Base-by-base conservation (phyloP, 2,113 vertebrate genomes). In the Rhynchopsitta pachyrhyncha region DNA sequence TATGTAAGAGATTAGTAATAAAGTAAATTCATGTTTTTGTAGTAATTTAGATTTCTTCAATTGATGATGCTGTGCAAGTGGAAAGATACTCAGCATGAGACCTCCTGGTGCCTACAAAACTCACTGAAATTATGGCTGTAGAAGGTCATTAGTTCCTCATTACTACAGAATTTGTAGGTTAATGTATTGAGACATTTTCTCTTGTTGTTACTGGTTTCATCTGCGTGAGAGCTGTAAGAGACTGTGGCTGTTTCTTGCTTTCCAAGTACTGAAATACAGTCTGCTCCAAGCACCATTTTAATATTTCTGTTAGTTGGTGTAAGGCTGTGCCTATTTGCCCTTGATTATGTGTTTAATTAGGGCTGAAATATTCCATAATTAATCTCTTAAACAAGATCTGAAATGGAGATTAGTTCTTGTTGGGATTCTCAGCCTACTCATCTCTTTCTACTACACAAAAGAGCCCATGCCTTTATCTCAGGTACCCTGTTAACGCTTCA, bases 331-430 rank as follows among this genome's bases (percentile, higher is more conserved):
- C 42, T 69, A 57, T 78, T 93, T 95, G 76, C 17, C 49, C 35
- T 67, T 70, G 39, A 93, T 94, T 92, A 81, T 25, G 10, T 69
- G 37, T 79, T 82, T 93, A 95, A 93, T 92, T 93, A 92, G 20
- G 35, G 86, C 86, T 93, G 85, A 29, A 74, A 42, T 90, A 94
- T 79, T 92, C 52, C 28, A 75, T 90, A 95, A 93, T 92, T 76
- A 95, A 78, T 82, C 39, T 92, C 52, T 86, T 70, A 77, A 95
- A 93, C 60, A 92, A 93, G 86, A 84, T 92, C 67, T 66, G 82
- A 91, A 97, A 96, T 74, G 41, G n/a, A 86, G 82, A 76, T 83
- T 74, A 96, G 39, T 13, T 76, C 70, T 74, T 82, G 42, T 55
- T 74, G 52, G 42, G 64, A 78, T 77, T 92, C 80, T 94, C 39